A percentile compares a stretch with the other conserved stretches of the same genome.
phyloP scores from a whole-genome alignment of 2,797 vertebrate species.

The Haliaeetus vocifer region DNA sequence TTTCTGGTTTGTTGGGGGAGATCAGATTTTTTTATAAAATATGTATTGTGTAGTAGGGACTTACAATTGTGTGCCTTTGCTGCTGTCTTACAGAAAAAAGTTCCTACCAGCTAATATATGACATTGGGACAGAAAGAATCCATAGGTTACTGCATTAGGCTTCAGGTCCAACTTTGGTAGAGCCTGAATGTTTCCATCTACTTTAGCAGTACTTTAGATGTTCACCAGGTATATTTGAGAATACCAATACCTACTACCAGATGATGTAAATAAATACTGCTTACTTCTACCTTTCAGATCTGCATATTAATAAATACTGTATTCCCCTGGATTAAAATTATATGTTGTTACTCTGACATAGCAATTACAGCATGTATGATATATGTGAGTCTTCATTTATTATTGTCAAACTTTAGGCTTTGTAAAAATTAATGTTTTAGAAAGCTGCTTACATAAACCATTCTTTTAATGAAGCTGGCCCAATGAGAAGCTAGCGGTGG shows the following conservation, averaged over 20 bases:
- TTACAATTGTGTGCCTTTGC: not conserved
- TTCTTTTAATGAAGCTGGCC: not conserved
- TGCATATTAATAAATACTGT: not conserved
- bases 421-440: not conserved
- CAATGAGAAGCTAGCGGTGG: not conserved
- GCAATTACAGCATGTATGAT: not conserved
- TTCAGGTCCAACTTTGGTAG: not conserved
- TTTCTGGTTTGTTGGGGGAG: not conserved
- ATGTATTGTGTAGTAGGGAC: rapidly evolving
- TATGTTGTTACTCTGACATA: not conserved
- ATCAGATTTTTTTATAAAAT: not conserved
- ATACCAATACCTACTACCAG: not conserved
- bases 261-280: not conserved
- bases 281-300: not conserved
- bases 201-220: not conserved
- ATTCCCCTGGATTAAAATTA: not conserved
- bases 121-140: not conserved
- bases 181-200: not conserved
- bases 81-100: not conserved
- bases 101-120: not conserved
- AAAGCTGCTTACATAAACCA: not conserved
- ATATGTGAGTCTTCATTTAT: not conserved
- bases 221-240: not conserved
- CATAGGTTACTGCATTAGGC: not conserved
- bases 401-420: not conserved